Percentiles rank a stretch among this genome's conserved stretches.
Evolutionary conservation across 1,140 invertebrate genomes (phyloP).

Genomic region (Eurytemora carolleeae): DNA sequence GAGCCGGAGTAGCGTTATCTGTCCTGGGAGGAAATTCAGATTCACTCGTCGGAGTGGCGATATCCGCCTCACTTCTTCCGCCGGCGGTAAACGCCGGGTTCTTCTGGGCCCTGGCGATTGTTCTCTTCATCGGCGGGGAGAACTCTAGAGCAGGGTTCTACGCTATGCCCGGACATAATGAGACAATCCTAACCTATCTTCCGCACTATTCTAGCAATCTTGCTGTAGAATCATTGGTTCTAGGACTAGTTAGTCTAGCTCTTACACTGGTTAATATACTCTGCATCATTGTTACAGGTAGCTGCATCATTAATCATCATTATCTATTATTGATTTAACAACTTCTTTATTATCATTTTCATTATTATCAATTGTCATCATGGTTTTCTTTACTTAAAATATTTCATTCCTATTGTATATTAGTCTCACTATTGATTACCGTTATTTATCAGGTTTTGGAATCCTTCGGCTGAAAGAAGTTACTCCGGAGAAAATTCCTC

Average conservation of each 20-base stretch:
- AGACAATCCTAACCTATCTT: not conserved
- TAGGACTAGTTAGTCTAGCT: slow-evolving; percentile 55
- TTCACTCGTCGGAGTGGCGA: slow-evolving; percentile 65
- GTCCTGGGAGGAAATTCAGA: slow-evolving; percentile 62
- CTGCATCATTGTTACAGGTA: slow-evolving; percentile 51
- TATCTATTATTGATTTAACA: too few relatives aligned
- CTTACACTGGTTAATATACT: slow-evolving; percentile 60
- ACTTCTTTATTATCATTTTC: slow-evolving; percentile 53
- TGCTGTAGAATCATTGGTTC: slow-evolving; percentile 48
- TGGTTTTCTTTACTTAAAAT: not conserved
- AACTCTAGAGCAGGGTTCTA: not conserved
- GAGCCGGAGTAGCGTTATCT: slow-evolving; percentile 63
- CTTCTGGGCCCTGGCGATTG: slow-evolving; percentile 1
- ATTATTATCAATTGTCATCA: slow-evolving; percentile 36
- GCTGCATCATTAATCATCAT: too few relatives aligned
- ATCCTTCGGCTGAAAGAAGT: slow-evolving; percentile 55
- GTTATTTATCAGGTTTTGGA: slow-evolving; percentile 12
- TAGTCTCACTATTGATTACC: not conserved
- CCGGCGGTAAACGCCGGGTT: slow-evolving; percentile 55
- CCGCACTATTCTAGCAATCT: slow-evolving; percentile 21
- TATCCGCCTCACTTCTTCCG: slow-evolving; percentile 64
- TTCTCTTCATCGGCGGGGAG: not conserved
- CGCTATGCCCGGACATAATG: not conserved
- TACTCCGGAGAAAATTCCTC: slow-evolving; percentile 51
- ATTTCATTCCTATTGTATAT: not conserved